Conservation (phyloP, 2,888 invertebrate genomes). For the Camptogramma bilineatum region DNA sequence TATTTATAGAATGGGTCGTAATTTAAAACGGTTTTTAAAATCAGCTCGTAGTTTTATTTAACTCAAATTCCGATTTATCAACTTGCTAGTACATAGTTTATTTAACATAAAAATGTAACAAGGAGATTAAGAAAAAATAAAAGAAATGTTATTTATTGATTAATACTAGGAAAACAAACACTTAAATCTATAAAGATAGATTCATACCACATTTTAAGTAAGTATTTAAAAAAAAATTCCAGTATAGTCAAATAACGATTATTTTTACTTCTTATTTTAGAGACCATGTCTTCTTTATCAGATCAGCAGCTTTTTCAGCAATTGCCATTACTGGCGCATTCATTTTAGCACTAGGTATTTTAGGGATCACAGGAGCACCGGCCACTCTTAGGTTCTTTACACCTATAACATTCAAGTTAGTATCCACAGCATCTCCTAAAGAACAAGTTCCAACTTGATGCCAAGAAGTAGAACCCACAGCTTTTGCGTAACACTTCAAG, state of each 20-base stretch:
- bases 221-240: too few relatives aligned
- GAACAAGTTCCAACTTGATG: conserved; percentile 1
- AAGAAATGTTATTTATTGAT: too few relatives aligned
- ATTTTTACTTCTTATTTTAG: background rate
- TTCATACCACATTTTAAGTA: too few relatives aligned
- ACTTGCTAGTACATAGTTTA: too few relatives aligned
- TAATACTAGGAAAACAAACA: too few relatives aligned
- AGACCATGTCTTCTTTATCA: background rate
- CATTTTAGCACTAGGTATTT: conserved; percentile 4
- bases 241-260: background rate
- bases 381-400: background rate
- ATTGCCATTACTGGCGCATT: conserved; percentile 4
- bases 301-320: conserved; percentile 10
- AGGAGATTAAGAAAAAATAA: too few relatives aligned
- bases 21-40: too few relatives aligned
- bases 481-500: conserved; percentile 3
- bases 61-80: too few relatives aligned
- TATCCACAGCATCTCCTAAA: background rate
- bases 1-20: background rate
- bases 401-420: background rate
- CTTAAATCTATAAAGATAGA: too few relatives aligned
- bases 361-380: conserved; percentile 1
- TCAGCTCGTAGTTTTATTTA: too few relatives aligned
- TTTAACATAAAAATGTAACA: too few relatives aligned
- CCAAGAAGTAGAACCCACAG: background rate